Conservation (phyloP, 2,797 vertebrate genomes). For the Ptychadena robeensis region DNA sequence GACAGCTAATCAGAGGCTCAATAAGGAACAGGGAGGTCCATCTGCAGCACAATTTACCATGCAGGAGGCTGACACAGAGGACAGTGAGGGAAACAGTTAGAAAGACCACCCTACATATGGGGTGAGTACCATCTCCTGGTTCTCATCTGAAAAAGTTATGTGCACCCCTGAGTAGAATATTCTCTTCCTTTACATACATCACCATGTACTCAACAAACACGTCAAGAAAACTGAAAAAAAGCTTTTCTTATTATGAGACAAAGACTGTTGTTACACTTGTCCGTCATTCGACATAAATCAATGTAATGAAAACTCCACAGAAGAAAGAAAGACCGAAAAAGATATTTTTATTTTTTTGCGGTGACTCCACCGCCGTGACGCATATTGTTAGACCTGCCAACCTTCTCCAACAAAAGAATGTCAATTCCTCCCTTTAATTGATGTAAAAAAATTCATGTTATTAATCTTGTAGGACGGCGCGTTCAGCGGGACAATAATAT, state of each 20-base stretch:
- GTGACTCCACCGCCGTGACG: constrained; percentile 71
- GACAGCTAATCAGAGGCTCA: too few species aligned
- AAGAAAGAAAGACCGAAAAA: not conserved
- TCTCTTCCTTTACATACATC: too few species aligned
- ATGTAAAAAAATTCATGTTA: constrained; percentile 73
- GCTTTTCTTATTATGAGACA: not conserved
- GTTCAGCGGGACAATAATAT: constrained; percentile 72
- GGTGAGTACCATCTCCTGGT: too few species aligned
- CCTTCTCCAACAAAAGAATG: constrained; percentile 68
- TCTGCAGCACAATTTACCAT: too few species aligned
- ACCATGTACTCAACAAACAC: not conserved
- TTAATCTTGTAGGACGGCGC: constrained; percentile 73
- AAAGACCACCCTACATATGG: too few species aligned
- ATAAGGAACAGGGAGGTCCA: too few species aligned
- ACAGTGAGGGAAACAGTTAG: too few species aligned
- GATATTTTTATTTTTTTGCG: not conserved
- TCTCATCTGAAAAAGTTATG: too few species aligned
- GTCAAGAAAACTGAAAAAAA: not conserved
- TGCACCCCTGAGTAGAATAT: too few species aligned
- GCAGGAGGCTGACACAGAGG: too few species aligned
- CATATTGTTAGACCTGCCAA: constrained; percentile 88
- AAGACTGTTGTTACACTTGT: not conserved
- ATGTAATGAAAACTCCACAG: constrained; percentile 12
- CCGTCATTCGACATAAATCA: constrained; percentile 14
- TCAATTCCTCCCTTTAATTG: constrained; percentile 72